phyloP scores from a whole-genome alignment of 37 sponge, comb jelly and placozoan genomes.

The Axinella damicornis region DNA sequence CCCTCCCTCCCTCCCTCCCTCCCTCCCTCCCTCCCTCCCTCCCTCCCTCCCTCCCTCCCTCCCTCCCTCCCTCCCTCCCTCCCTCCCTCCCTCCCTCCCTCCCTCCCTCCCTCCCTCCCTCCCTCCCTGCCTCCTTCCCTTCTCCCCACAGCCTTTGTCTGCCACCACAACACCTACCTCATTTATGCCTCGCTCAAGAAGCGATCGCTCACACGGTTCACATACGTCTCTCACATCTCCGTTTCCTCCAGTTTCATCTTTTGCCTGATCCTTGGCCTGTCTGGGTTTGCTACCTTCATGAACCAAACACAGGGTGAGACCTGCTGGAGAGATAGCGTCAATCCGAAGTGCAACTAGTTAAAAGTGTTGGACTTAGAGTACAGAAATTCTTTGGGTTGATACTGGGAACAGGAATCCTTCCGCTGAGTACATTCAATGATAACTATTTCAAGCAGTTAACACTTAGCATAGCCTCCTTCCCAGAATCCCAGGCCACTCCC shows the following conservation, averaged over 20 bases:
- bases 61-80: too few species aligned
- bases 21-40: conserved; percentile 12
- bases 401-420: background rate
- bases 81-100: too few species aligned
- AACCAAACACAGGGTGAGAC: conserved; percentile 65
- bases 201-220: conserved; percentile 62
- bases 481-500: background rate
- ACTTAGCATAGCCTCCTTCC: too few species aligned
- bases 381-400: background rate
- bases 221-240: conserved; percentile 72
- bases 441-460: too few species aligned
- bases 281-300: conserved; percentile 84
- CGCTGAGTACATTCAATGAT: too few species aligned
- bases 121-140: background rate
- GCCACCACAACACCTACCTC: conserved; percentile 94
- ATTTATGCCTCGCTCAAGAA: conserved; percentile 79
- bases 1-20: conserved; percentile 9
- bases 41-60: too few species aligned
- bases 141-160: conserved; percentile 77
- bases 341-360: too few species aligned
- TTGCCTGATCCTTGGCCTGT: conserved; percentile 64
- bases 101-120: too few species aligned
- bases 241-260: conserved; percentile 59
- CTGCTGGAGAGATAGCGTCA: too few species aligned
- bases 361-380: too few species aligned